These are phyloP conservation scores for Stomatorhinus ivindoensis DNA, from an alignment of 2,113 vertebrate genomes.

Conservation along the genomic window DNA sequence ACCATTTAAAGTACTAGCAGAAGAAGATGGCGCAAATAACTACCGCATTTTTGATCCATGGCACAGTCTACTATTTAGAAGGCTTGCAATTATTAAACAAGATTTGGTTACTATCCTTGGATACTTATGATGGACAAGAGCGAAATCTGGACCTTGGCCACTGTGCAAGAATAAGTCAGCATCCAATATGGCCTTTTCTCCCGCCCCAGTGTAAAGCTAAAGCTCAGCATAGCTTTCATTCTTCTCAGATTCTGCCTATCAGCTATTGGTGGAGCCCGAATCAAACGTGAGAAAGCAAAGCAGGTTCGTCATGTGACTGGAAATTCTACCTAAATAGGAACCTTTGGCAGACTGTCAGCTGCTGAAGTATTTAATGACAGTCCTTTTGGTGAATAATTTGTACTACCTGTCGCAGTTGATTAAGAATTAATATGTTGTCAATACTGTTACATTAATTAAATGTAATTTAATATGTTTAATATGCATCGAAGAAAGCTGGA, in stretches of 20 bases:
- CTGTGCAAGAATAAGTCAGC: background rate
- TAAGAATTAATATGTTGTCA: background rate
- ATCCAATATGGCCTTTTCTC: background rate
- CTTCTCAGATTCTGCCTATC: no score
- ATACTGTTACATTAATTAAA: background rate
- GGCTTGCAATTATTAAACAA: background rate
- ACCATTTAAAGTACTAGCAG: background rate
- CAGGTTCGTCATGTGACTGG: background rate
- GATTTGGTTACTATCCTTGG: background rate
- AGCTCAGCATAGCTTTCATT: no score
- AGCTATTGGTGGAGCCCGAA: background rate
- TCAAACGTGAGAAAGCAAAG: background rate
- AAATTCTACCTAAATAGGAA: background rate
- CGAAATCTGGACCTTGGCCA: background rate
- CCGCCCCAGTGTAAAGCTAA: background rate
- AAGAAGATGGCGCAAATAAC: background rate
- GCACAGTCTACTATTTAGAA: background rate
- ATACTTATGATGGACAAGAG: background rate
- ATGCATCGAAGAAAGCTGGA: background rate
- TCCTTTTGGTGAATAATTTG: background rate
- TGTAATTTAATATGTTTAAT: background rate
- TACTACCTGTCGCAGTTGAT: background rate
- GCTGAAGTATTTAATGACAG: background rate
- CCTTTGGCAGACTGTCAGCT: background rate
- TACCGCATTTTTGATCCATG: background rate